Conservation (phyloP, 2,888 invertebrate species). For the Tetranychus piercei region DNA sequence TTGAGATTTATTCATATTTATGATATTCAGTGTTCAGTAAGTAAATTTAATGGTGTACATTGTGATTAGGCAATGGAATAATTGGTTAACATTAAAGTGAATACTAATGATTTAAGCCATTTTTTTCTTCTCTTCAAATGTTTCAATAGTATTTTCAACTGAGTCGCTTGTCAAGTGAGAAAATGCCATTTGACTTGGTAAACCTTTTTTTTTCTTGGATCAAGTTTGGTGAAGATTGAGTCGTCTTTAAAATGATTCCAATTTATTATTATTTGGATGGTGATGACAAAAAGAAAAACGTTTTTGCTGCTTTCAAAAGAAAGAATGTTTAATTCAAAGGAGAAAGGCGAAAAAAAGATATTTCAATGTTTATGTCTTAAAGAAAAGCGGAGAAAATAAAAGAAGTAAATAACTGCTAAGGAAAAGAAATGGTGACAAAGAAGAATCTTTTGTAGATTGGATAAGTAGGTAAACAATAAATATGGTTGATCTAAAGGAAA, state of each 20-base stretch:
- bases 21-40: too few species aligned
- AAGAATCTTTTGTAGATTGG: neutral
- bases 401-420: neutral
- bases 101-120: too few species aligned
- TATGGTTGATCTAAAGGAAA: neutral
- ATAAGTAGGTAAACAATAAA: neutral
- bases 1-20: too few species aligned
- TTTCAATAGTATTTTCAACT: too few species aligned
- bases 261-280: neutral
- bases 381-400: neutral
- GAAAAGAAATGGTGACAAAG: neutral
- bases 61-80: too few species aligned
- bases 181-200: neutral
- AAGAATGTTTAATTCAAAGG: neutral
- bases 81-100: too few species aligned
- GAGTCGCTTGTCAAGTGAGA: neutral
- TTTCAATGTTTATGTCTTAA: neutral
- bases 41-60: too few species aligned
- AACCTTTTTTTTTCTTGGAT: neutral
- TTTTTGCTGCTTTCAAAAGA: neutral
- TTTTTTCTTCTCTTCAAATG: too few species aligned
- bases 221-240: neutral
- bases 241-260: neutral
- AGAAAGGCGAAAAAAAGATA: neutral
- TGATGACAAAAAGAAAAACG: neutral